Evolutionary conservation across 2,888 invertebrate genomes (phyloP), one percentile per base, ranked within the genome.

Genomic region (Scrobipalpa atriplicella): DNA sequence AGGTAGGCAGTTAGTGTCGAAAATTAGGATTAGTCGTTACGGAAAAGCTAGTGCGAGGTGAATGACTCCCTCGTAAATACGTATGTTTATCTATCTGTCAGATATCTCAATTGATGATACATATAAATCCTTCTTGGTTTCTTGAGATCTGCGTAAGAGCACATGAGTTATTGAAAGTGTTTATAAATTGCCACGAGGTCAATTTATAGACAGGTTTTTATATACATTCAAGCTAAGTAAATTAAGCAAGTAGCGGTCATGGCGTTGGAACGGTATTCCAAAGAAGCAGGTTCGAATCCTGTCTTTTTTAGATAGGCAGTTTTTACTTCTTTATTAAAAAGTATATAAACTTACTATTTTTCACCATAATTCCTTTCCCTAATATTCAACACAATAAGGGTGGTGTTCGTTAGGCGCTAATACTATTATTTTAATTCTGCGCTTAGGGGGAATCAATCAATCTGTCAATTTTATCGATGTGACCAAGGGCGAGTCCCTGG

Each of bases 401-500:
- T 39, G 9, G 11, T 11, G 13, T 43, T 43, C 10, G 11, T 43
- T 43, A 43, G 11, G 11, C 43, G 3, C 3, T 13, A 43, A 11
- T 18, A 52, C 19, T 52, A 18, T 7, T n/a, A 16, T 52, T n/a
- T 16, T 16, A 19, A 52, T 7, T 52, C 52, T 8, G 7, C 18
- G n/a, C 36, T 36, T 29, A 36, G 13, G 29, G 52, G 10, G 54
- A 61, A 80, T 81, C 79, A 75, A 81, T 81, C 81, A 81, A 74
- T 36, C 70, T 74, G 77, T 73, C 73, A 76, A 71, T 73, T 69
- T 71, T 66, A 68, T 65, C 68, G 62, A 18, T n/a, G 39, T 52
- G 62, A 66, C 56, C 39, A 51, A 29, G 29, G 41, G 41, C 38
- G 41, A 21, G 16, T 62, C 9, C 19, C 18, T 29, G 36, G 43